A percentile compares a stretch with the other conserved stretches of the same genome.
Conservation (phyloP, 2,113 vertebrate genomes). For the Miniopterus natalensis region DNA sequence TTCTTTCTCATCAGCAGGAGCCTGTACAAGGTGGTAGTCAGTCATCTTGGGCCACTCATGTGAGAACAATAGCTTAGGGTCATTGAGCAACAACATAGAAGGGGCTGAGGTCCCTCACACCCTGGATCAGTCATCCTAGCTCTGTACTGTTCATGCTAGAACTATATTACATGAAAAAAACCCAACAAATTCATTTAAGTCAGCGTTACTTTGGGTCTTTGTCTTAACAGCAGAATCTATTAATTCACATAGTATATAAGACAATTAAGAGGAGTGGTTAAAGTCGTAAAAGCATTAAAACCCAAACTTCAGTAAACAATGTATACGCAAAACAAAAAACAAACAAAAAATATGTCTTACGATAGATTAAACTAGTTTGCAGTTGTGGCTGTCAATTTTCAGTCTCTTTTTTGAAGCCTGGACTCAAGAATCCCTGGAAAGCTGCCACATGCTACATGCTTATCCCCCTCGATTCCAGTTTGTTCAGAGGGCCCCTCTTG, state of each 20-base stretch:
- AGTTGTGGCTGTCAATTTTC: neutral
- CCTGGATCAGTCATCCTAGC: neutral
- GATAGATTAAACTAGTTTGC: neutral
- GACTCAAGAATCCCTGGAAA: neutral
- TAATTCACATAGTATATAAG: neutral
- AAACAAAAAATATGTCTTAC: neutral
- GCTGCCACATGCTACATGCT: no score
- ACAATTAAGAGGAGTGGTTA: neutral
- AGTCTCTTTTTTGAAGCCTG: constrained; percentile 9
- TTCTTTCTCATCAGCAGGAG: neutral
- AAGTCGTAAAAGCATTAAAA: neutral
- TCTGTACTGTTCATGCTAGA: neutral
- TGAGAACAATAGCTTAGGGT: neutral
- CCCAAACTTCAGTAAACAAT: neutral
- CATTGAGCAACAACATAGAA: neutral
- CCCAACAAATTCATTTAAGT: neutral
- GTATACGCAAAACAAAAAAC: neutral
- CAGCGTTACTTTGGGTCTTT: neutral
- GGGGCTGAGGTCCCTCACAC: neutral
- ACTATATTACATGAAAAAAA: neutral
- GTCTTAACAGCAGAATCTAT: neutral
- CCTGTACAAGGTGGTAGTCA: neutral
- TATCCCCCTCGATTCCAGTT: neutral
- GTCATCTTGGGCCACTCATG: neutral
- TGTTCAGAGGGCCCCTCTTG: neutral